Evolutionary conservation across 2,113 vertebrate genomes (phyloP).

Genomic region (Aplodontia rufa): DNA sequence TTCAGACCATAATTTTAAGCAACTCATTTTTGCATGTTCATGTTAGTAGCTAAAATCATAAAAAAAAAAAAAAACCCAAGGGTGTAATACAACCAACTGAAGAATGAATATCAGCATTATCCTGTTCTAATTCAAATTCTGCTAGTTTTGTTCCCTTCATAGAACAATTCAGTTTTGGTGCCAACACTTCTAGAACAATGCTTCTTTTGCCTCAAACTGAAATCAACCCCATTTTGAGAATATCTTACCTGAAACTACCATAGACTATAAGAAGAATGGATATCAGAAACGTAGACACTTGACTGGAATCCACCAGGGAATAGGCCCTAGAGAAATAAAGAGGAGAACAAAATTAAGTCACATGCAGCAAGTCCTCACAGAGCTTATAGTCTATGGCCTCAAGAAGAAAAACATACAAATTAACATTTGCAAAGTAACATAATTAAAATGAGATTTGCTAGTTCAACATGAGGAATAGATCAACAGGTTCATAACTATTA

Average conservation of each 20-base stretch:
- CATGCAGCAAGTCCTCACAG: background rate
- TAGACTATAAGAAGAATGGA: slow-evolving; percentile 92
- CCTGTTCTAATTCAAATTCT: background rate
- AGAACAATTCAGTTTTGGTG: background rate
- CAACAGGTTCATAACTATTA: background rate
- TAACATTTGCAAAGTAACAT: background rate
- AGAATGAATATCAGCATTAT: slow-evolving; percentile 18
- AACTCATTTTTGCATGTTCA: slow-evolving; percentile 3
- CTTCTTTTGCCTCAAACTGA: slow-evolving; percentile 1
- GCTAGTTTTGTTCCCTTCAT: background rate
- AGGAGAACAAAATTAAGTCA: slow-evolving; percentile 46
- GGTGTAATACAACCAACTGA: slow-evolving; percentile 13
- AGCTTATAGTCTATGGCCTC: slow-evolving; percentile 6
- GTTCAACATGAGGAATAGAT: slow-evolving; percentile 14
- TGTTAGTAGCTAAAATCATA: slow-evolving; percentile 9
- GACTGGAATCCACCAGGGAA: slow-evolving; percentile 99
- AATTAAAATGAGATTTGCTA: slow-evolving; percentile 14
- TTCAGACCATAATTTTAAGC: slow-evolving; percentile 27
- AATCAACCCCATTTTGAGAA: slow-evolving; percentile 32
- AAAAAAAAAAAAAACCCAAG: slow-evolving; percentile 47
- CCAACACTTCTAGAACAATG: background rate
- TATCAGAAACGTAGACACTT: slow-evolving; percentile 99
- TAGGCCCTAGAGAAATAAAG: slow-evolving; percentile 91
- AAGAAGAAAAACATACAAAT: slow-evolving; percentile 17
- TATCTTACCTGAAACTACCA: slow-evolving; percentile 90